Percentiles rank a stretch among this genome's conserved stretches.
phyloP scores from a whole-genome alignment of 2,797 vertebrate species.

The Notolabrus celidotus region DNA sequence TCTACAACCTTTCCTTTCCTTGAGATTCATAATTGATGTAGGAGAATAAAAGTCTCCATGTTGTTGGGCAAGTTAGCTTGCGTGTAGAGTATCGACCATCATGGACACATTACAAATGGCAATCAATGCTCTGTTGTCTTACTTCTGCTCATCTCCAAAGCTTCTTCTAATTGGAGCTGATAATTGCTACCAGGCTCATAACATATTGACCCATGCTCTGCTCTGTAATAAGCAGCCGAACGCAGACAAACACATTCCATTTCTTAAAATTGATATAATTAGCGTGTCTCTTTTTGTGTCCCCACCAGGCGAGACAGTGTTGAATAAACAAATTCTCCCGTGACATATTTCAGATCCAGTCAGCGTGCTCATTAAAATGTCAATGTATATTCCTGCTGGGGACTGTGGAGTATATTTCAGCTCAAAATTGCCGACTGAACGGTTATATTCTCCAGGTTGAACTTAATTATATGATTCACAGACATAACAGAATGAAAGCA shows the following conservation, averaged over 20 bases:
- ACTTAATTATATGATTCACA: conserved; percentile 58
- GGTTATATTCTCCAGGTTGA: conserved; percentile 38
- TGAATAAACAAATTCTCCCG: conserved; percentile 51
- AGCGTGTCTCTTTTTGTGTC: conserved; percentile 52
- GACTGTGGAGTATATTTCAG: conserved; percentile 23
- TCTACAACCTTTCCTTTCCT: background rate
- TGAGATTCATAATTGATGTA: conserved; percentile 4
- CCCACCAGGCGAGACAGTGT: conserved; percentile 26
- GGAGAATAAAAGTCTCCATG: conserved; percentile 9
- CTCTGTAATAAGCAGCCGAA: conserved; percentile 57
- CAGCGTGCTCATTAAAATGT: conserved; percentile 62
- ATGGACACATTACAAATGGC: conserved; percentile 60
- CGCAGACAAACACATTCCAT: conserved; percentile 34
- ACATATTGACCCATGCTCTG: conserved; percentile 62
- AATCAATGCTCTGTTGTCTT: conserved; percentile 64
- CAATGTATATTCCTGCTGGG: conserved; percentile 17
- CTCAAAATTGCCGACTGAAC: conserved; percentile 26
- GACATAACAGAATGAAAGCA: background rate
- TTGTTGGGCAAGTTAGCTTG: conserved; percentile 10
- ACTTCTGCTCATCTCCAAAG: conserved; percentile 35
- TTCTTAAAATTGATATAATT: conserved; percentile 61
- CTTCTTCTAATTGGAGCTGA: conserved; percentile 69
- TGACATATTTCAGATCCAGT: conserved; percentile 57
- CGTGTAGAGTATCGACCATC: conserved; percentile 35
- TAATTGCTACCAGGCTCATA: conserved; percentile 67